A percentile compares a stretch with the other conserved stretches of the same genome.
Conservation (phyloP, 2,888 invertebrate genomes). For the Lasioglossum vierecki region DNA sequence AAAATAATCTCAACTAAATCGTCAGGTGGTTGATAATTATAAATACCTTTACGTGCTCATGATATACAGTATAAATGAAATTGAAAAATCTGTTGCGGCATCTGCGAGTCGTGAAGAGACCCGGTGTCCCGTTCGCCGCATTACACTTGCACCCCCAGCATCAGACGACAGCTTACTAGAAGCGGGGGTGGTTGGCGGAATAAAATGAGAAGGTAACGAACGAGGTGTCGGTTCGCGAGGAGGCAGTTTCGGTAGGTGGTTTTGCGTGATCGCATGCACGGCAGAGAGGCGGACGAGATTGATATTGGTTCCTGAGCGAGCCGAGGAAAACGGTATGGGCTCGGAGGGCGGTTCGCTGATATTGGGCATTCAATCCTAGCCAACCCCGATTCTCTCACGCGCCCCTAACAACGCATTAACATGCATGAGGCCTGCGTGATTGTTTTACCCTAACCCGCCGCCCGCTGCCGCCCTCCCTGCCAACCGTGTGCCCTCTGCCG, state of each 20-base stretch:
- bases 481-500: constrained; percentile 17
- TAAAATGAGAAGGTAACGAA: constrained; percentile 42
- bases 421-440: constrained; percentile 84
- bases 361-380: constrained; percentile 81
- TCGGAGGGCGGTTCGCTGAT: constrained; percentile 79
- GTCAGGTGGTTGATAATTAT: not conserved
- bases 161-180: not conserved
- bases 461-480: constrained; percentile 33
- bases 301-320: constrained; percentile 74
- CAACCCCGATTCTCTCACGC: constrained; percentile 77
- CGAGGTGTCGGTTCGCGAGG: constrained; percentile 55
- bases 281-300: constrained; percentile 64
- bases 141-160: not conserved
- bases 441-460: constrained; percentile 81
- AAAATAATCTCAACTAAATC: not conserved
- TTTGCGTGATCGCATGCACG: constrained; percentile 69
- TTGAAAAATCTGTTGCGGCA: not conserved
- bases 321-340: constrained; percentile 75
- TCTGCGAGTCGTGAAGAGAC: not conserved
- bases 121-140: not conserved
- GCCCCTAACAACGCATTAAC: constrained; percentile 83
- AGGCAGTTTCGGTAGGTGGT: constrained; percentile 62
- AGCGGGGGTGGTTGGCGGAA: constrained; percentile 3
- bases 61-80: not conserved
- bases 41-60: not conserved